Conservation (phyloP, 2,888 invertebrate genomes). For the Malthinus seriepunctatus region DNA sequence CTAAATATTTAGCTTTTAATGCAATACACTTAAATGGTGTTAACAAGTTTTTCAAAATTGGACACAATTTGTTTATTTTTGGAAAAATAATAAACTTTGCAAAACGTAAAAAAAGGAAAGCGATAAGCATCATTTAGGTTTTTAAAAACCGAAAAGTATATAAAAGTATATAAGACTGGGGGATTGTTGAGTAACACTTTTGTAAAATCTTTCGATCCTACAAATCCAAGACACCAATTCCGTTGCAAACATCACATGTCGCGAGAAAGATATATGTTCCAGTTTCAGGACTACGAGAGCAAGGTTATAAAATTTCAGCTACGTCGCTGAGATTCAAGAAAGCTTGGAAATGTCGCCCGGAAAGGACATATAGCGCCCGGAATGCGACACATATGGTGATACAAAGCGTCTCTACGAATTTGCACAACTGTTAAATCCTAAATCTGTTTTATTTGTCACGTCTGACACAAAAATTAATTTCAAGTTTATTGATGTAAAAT, state of each 20-base stretch:
- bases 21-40: too few relatives aligned
- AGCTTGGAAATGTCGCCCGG: slow-evolving; percentile 36
- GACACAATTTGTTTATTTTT: too few relatives aligned
- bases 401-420: slow-evolving; percentile 27
- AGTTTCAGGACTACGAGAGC: slow-evolving; percentile 30
- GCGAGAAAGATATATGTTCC: slow-evolving; percentile 35
- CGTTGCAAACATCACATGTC: slow-evolving; percentile 36
- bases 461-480: slow-evolving; percentile 25
- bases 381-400: slow-evolving; percentile 44
- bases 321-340: slow-evolving; percentile 30
- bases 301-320: slow-evolving; percentile 32
- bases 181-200: slow-evolving; percentile 26
- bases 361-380: slow-evolving; percentile 33
- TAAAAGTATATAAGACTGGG: slow-evolving; percentile 26
- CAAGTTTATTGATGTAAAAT: slow-evolving; percentile 6
- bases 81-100: too few relatives aligned
- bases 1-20: too few relatives aligned
- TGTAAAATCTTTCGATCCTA: slow-evolving; percentile 32
- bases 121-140: slow-evolving; percentile 9
- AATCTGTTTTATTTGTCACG: slow-evolving; percentile 30
- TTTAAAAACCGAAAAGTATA: slow-evolving; percentile 19
- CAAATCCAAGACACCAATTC: slow-evolving; percentile 37
- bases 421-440: slow-evolving; percentile 24
- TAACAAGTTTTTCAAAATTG: too few relatives aligned
- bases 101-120: too few relatives aligned